Base-by-base conservation (phyloP, 2,888 invertebrate species). In the Dasypolia templi region DNA sequence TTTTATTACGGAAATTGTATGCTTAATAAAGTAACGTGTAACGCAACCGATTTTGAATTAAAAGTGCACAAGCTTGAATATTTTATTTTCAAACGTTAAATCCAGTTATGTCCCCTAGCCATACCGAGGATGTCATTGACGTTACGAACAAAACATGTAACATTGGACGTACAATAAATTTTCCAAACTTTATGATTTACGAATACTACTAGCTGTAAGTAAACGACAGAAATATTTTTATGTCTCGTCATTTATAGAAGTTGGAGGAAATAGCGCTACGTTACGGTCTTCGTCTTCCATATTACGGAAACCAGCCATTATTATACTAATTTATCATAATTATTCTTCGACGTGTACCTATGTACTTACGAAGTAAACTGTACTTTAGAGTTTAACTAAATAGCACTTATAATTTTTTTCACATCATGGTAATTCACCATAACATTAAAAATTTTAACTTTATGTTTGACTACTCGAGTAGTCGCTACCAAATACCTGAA, bases 141-240 rank as follows among this genome's bases (percentile, higher is more conserved):
- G n/a, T n/a, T n/a, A n/a, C n/a, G n/a, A n/a, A n/a, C n/a, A n/a
- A n/a, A n/a, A n/a, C 58, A 61, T 68, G 44, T 72, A 56, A 32
- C 59, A 67, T 56, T 19, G 26, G 59, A 67, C 29, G 59, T 65
- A 12, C 55, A 62, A 82, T 81, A 82, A 67, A 81, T 74, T 71
- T n/a, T 61, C 75, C 58, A 82, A 75, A 82, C 70, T 81, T 78
- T 75, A 62, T 82, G 82, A 82, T 82, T 78, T 81, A 82, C 68
- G 82, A 55, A 42, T 64, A 69, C 56, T 61, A 32, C 71, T 56
- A 35, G 61, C 44, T 51, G 72, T 75, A n/a, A n/a, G n/a, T n/a
- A 82, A 82, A 79, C 75, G 82, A 82, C 32, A 79, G 62, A 66
- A 68, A 82, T 69, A 75, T 69, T 78, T 81, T 81, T 82, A 70